A percentile compares a stretch with the other conserved stretches of the same genome.
These are phyloP conservation scores for Drosophila rufa DNA, from an alignment of 1,140 invertebrate genomes.

Conservation along the genomic window DNA sequence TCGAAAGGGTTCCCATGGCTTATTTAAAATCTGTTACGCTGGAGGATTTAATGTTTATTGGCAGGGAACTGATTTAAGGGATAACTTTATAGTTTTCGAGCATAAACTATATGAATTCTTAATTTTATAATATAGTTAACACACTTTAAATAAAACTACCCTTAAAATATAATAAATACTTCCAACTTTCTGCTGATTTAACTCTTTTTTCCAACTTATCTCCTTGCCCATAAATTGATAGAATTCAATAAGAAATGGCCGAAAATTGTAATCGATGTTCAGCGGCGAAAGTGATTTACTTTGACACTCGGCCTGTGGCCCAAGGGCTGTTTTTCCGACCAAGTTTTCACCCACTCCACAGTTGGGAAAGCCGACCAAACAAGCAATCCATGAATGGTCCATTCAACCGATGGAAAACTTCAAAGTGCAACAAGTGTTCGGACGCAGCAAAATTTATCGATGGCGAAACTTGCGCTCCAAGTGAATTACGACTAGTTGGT, in stretches of 20 bases:
- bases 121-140: neutral
- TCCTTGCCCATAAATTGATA: conserved; percentile 11
- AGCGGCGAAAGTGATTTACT: conserved; percentile 59
- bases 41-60: neutral
- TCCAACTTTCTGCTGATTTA: neutral
- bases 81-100: neutral
- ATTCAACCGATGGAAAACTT: conserved; percentile 30
- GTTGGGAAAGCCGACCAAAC: neutral
- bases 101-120: neutral
- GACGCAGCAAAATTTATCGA: conserved; percentile 70
- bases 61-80: neutral
- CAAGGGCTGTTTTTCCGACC: conserved; percentile 6
- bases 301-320: conserved; percentile 35
- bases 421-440: conserved; percentile 74
- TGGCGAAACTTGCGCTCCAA: conserved; percentile 69
- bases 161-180: neutral
- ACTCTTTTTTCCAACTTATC: conserved; percentile 2
- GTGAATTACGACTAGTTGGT: conserved; percentile 79
- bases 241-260: conserved; percentile 25
- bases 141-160: neutral
- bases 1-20: neutral
- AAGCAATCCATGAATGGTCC: conserved; percentile 11
- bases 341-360: neutral
- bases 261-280: conserved; percentile 54
- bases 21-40: neutral